These are phyloP conservation scores for Drosophila parabipectinata DNA, from an alignment of 1,140 invertebrate species.

Conservation along the genomic window DNA sequence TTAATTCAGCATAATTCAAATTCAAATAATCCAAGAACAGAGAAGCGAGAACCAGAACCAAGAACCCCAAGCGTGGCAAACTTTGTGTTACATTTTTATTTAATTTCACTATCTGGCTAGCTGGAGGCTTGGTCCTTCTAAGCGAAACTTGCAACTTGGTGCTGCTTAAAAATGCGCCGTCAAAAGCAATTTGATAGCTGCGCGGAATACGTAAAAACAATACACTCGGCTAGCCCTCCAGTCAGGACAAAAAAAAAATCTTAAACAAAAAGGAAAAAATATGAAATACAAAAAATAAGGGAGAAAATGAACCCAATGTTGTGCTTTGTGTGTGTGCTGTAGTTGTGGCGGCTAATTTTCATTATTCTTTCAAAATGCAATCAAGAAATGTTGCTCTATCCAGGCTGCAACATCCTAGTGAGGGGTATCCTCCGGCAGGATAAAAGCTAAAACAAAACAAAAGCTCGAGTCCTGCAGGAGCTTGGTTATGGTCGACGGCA, in stretches of 20 bases:
- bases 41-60: conserved; percentile 15
- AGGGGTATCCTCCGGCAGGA: conserved; percentile 6
- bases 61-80: conserved; percentile 31
- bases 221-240: conserved; percentile 41
- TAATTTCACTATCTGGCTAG: conserved; percentile 70
- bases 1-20: conserved; percentile 80
- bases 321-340: conserved; percentile 38
- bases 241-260: conserved; percentile 15
- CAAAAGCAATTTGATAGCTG: conserved; percentile 80
- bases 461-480: conserved; percentile 26
- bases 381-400: conserved; percentile 71
- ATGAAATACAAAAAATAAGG: conserved; percentile 64
- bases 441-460: conserved; percentile 21
- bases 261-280: background rate
- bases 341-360: conserved; percentile 80
- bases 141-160: conserved; percentile 35
- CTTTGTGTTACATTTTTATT: conserved; percentile 81
- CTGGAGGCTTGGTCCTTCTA: conserved; percentile 13
- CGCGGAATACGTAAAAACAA: conserved; percentile 78
- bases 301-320: conserved; percentile 48
- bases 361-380: conserved; percentile 81
- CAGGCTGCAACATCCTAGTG: conserved; percentile 23
- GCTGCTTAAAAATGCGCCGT: conserved; percentile 74
- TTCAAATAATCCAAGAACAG: conserved; percentile 58
- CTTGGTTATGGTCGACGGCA: conserved; percentile 37